These are phyloP conservation scores for Cydia splendana DNA, from an alignment of 1,140 invertebrate species.

Conservation along the genomic window DNA sequence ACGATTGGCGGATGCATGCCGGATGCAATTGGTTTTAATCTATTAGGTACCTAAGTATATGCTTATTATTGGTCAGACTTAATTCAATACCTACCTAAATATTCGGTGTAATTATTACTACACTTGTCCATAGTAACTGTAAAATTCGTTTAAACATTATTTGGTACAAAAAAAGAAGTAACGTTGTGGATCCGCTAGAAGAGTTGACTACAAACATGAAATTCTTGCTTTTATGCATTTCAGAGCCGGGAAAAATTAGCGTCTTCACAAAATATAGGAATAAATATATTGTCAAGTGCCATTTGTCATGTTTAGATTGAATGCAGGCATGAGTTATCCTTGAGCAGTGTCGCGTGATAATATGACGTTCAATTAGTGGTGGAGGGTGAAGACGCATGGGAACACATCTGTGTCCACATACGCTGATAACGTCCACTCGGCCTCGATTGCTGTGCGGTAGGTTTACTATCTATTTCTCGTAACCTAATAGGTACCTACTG, in stretches of 20 bases:
- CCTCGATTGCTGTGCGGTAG: slow-evolving; percentile 39
- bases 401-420: slow-evolving; percentile 65
- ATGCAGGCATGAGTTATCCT: slow-evolving; percentile 27
- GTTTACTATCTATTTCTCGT: slow-evolving; percentile 24
- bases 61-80: too few species aligned
- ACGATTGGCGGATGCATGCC: slow-evolving; percentile 45
- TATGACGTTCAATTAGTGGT: slow-evolving; percentile 45
- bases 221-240: too few species aligned
- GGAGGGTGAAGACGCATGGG: slow-evolving; percentile 47
- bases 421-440: slow-evolving; percentile 52
- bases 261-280: not conserved
- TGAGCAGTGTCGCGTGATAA: slow-evolving; percentile 29
- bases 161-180: too few species aligned
- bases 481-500: slow-evolving; percentile 32
- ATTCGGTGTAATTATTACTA: not conserved
- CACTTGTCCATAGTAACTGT: too few species aligned
- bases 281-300: not conserved
- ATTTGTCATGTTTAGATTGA: slow-evolving; percentile 23
- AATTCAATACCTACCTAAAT: not conserved
- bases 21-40: slow-evolving; percentile 39
- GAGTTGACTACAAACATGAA: too few species aligned
- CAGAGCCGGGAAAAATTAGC: not conserved
- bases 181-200: too few species aligned
- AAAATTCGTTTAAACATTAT: too few species aligned
- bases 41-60: slow-evolving; percentile 1